Base-by-base conservation (phyloP, 2,888 invertebrate species). In the Amphipyra berbera region DNA sequence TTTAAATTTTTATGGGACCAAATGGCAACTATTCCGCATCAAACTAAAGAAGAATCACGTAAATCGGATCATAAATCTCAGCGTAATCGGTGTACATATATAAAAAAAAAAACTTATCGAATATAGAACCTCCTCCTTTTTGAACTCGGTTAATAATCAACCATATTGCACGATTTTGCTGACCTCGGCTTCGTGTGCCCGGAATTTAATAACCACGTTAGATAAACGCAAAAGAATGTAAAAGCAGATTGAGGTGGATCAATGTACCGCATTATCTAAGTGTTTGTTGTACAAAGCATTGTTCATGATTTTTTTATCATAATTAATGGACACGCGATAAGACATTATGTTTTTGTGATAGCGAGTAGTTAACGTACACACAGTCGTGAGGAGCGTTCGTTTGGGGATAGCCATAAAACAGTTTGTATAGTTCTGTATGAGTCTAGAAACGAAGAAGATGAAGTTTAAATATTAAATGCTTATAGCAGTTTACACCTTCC, bases 161-260 rank as follows among this genome's bases (percentile, higher is more conserved):
- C 30, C 49, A 66, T 30, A 64, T 49, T 63, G 46, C 14, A 40
- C 40, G 47, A 52, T 45, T 62, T 60, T 40, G 58, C 53, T 30
- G 46, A 40, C 60, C 33, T 47, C 57, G 47, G 52, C 35, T 47
- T 33, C 21, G 45, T 61, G 12, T 60, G 53, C 50, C 49, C 44
- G 78, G 74, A 79, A 82, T 85, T 83, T 82, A 81, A 84, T 85
- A 83, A 76, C 48, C 63, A 52, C 35, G 62, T 54, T 67, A 65
- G 48, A 76, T 71, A 78, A 72, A 65, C 73, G 46, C 50, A 50
- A 47, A 71, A 68, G 50, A 71, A 74, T 69, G 52, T 62, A 41
- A 58, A 59, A 53, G 50, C 63, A 46, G 45, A 48, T 55, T 54
- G 47, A 60, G 57, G 56, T 54, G 58, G 61, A 77, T 71, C 68